Conservation (phyloP, 2,888 invertebrate species). For the Hypercompe scribonia region DNA sequence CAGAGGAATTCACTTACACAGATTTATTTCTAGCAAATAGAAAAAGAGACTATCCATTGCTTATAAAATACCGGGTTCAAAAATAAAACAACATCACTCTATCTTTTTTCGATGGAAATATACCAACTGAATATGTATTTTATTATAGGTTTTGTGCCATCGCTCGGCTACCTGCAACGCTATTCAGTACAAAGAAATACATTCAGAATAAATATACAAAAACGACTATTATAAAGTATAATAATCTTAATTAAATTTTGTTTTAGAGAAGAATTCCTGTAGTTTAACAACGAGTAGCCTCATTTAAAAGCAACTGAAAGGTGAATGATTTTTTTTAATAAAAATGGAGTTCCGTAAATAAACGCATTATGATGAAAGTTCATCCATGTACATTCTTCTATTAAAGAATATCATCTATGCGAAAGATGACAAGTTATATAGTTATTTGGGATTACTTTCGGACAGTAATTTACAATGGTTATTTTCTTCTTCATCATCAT, state of each 20-base stretch:
- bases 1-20: conserved; percentile 68
- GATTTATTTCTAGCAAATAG: conserved; percentile 62
- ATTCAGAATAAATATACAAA: neutral
- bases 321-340: conserved; percentile 23
- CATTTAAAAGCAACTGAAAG: conserved; percentile 25
- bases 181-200: neutral
- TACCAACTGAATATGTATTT: neutral
- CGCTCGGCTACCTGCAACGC: neutral
- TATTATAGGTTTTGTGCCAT: neutral
- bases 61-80: conserved; percentile 15
- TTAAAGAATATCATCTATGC: conserved; percentile 5
- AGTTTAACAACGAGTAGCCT: conserved; percentile 15
- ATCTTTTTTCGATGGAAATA: neutral
- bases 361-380: conserved; percentile 31
- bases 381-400: conserved; percentile 27
- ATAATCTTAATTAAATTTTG: neutral
- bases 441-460: conserved; percentile 29
- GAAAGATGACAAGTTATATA: conserved; percentile 32
- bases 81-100: conserved; percentile 6
- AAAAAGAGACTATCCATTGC: conserved; percentile 22
- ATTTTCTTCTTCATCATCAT: too few relatives aligned
- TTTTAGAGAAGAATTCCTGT: neutral
- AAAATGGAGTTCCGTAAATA: conserved; percentile 28
- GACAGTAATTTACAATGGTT: too few relatives aligned
- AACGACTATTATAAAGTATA: neutral